Percentiles rank a stretch among this genome's conserved stretches.
These are phyloP conservation scores for Helogale parvula DNA, from an alignment of 2,113 vertebrate species.

Conservation along the genomic window DNA sequence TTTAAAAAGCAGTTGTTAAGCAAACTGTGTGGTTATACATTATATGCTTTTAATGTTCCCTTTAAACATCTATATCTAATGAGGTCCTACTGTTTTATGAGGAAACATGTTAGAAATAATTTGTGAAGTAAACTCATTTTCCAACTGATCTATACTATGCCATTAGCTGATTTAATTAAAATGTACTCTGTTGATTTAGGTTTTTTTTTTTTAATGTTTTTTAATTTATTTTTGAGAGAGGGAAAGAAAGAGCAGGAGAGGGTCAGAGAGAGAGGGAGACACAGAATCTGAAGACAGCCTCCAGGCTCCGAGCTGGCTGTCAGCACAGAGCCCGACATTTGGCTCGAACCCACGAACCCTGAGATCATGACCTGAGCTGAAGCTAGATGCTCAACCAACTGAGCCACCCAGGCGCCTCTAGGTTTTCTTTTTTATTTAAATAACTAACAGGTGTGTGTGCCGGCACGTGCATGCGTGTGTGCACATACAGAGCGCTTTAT, in stretches of 20 bases:
- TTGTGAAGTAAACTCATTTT: slow-evolving; percentile 56
- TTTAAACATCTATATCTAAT: slow-evolving; percentile 41
- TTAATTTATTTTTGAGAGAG: no score
- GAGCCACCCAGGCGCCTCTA: neutral
- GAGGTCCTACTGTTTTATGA: slow-evolving; percentile 67
- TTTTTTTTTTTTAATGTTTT: no score
- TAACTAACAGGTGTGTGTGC: neutral
- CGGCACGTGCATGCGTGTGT: neutral
- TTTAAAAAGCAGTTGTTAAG: slow-evolving; percentile 21
- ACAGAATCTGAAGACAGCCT: no score
- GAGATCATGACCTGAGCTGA: no score
- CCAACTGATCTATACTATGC: neutral
- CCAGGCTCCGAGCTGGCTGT: no score
- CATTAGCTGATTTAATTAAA: slow-evolving; percentile 63
- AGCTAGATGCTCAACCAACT: no score
- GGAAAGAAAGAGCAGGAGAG: no score
- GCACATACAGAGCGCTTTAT: neutral
- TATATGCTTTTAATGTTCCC: slow-evolving; percentile 62
- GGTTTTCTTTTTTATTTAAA: slow-evolving; percentile 52
- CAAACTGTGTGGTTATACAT: slow-evolving; percentile 40
- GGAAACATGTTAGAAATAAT: slow-evolving; percentile 50
- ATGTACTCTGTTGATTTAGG: slow-evolving; percentile 44
- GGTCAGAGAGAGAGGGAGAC: no score
- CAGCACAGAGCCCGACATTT: no score
- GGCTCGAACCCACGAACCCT: no score